phyloP scores from a whole-genome alignment of 2,888 invertebrate genomes.

The Tiliacea aurago region DNA sequence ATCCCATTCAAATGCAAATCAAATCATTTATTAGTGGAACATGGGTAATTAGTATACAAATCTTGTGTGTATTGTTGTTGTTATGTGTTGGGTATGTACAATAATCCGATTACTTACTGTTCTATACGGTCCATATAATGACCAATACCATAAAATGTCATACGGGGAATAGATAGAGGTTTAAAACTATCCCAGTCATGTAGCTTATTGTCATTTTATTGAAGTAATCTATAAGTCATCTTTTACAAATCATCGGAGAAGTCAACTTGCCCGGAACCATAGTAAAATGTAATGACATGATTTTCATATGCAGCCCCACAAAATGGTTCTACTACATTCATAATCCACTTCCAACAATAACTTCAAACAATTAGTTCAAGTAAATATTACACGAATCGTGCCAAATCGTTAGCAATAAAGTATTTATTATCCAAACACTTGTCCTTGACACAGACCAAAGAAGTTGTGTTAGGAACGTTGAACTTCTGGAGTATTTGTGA shows the following conservation, averaged over 20 bases:
- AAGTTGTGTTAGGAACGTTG: slow-evolving; percentile 42
- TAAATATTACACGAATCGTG: slow-evolving; percentile 16
- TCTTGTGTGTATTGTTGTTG: too few species aligned
- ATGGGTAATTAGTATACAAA: too few species aligned
- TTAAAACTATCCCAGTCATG: too few species aligned
- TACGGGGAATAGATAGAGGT: too few species aligned
- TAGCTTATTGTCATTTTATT: not conserved
- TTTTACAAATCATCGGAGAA: not conserved
- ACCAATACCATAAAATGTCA: too few species aligned
- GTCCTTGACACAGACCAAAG: slow-evolving; percentile 57
- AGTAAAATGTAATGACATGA: not conserved
- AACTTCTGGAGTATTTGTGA: slow-evolving; percentile 54
- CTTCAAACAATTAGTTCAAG: slow-evolving; percentile 5
- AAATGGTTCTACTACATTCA: not conserved
- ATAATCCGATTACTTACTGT: too few species aligned
- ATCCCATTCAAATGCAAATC: not conserved
- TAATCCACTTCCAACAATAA: not conserved
- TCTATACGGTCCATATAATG: not conserved
- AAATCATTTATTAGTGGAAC: too few species aligned
- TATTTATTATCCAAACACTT: slow-evolving; percentile 33
- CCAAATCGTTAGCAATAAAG: slow-evolving; percentile 36
- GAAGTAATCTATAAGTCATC: not conserved
- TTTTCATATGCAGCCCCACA: not conserved
- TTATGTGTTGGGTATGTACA: too few species aligned
- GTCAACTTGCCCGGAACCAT: not conserved